phyloP scores from a whole-genome alignment of 2,113 vertebrate genomes.

The Hassar affinis region DNA sequence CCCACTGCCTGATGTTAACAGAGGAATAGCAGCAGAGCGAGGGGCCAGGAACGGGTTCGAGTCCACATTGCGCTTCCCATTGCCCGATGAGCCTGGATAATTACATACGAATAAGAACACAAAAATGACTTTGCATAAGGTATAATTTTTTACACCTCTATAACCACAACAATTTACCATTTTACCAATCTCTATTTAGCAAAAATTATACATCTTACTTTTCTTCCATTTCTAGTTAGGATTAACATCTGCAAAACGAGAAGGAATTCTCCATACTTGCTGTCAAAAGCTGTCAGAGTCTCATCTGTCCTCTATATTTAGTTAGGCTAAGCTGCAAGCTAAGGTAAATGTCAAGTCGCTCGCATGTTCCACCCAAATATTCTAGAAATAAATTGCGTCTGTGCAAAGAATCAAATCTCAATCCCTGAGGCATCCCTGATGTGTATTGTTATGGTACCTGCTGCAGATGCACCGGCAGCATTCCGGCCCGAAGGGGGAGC shows the following conservation, averaged over 20 bases:
- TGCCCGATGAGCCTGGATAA: conserved; percentile 58
- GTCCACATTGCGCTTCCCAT: conserved; percentile 75
- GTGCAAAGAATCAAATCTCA: neutral
- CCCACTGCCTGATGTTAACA: conserved; percentile 61
- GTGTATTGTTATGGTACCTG: conserved; percentile 68
- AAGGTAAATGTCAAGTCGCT: neutral
- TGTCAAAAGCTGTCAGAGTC: neutral
- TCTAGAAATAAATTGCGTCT: neutral
- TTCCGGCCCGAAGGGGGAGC: conserved; percentile 68
- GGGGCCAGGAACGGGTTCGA: conserved; percentile 88
- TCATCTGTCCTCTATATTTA: neutral
- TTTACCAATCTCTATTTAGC: neutral
- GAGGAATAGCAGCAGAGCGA: conserved; percentile 81
- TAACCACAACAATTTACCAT: neutral
- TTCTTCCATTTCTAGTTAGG: neutral
- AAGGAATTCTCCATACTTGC: neutral
- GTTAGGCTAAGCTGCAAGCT: neutral
- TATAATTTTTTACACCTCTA: neutral
- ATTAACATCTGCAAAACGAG: neutral
- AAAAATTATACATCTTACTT: neutral
- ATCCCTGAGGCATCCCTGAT: neutral
- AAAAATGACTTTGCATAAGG: neutral
- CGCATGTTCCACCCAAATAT: neutral
- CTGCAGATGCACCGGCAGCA: conserved; percentile 34
- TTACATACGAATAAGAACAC: neutral